phyloP scores from a whole-genome alignment of 2,888 invertebrate genomes.

The Folsomia manolachei region DNA sequence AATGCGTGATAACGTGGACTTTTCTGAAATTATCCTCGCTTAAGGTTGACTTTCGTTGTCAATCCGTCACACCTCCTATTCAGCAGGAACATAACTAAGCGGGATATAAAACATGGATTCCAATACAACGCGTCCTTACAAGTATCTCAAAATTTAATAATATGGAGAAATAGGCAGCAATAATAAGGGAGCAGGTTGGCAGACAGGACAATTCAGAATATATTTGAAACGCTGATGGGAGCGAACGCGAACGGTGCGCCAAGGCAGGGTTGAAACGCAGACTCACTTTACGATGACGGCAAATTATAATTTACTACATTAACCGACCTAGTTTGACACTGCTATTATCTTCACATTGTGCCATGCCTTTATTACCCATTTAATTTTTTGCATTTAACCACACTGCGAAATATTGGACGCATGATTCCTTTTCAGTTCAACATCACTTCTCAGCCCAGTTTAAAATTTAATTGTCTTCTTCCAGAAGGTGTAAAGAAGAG shows the following conservation, averaged over 20 bases:
- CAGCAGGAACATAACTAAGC: background rate
- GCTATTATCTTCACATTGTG: background rate
- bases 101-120: no score
- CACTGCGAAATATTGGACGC: no score
- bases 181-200: no score
- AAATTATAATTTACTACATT: background rate
- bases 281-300: background rate
- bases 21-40: background rate
- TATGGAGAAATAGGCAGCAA: no score
- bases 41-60: slow-evolving; percentile 17
- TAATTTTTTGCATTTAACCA: background rate
- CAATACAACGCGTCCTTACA: no score
- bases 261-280: background rate
- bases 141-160: no score
- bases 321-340: background rate
- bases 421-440: background rate
- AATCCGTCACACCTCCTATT: slow-evolving; percentile 14
- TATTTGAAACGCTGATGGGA: no score
- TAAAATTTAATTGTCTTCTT: no score
- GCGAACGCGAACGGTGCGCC: no score
- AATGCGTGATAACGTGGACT: background rate
- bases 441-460: no score
- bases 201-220: no score
- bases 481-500: background rate
- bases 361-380: no score